Evolutionary conservation across 2,888 invertebrate genomes (phyloP), one percentile per base, ranked within the genome.

Genomic region (Apodemia zela): DNA sequence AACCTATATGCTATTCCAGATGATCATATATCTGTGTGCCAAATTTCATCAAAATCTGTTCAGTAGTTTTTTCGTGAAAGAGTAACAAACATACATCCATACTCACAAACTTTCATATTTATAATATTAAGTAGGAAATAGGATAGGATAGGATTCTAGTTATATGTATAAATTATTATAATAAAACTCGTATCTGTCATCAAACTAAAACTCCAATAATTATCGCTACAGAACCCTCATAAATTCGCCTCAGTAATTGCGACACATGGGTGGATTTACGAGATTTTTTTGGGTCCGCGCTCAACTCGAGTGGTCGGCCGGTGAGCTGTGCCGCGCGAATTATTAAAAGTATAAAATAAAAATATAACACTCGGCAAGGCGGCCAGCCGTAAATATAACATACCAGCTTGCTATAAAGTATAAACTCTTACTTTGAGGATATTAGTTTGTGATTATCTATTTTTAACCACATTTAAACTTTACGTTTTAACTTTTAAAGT

Each of bases 221-320:
- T 49, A 29, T 21, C 17, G 51, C 47, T 49, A 38, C 29, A 13
- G 45, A 42, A 42, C 45, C 25, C 45, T 25, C 15, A 42, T 60
- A 25, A 68, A 74, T 76, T 73, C 72, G 71, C 71, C 71, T 74
- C 73, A 76, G 76, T 80, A 77, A 80, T 75, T 72, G 82, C 80
- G 81, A 80, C 86, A 87, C 89, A 85, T 85, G 89, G 86, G 74
- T 80, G 79, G 78, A 81, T 83, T 85, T 87, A 84, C 77, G 80
- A 82, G 81, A 81, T 84, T 88, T 89, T 78, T 89, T 89, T 82
- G 83, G 85, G 87, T 82, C 79, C 89, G 86, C 86, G 85, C 84
- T 89, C 82, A 73, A 85, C 84, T 89, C 82, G 73, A 89, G 89
- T 84, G 88, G 77, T 72, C 62, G 80, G 81, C 78, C 80, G 83